Evolutionary conservation across 2,797 vertebrate species (phyloP), one percentile per base, ranked within the genome.

Genomic region (Cetoscarus ocellatus): DNA sequence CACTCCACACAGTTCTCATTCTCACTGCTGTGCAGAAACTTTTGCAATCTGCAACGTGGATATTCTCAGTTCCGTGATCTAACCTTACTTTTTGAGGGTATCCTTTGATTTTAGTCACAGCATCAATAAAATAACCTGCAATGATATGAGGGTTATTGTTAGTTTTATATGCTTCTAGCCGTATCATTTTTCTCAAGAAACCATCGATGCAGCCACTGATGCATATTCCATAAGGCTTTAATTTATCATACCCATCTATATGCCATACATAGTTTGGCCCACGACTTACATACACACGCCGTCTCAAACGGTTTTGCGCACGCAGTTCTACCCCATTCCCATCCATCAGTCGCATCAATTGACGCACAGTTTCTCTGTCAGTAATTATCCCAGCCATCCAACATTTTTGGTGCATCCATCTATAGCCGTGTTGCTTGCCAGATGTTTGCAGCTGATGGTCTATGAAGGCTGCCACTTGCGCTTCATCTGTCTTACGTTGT

Each of bases 381-480:
- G 51, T 36, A 17, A 56, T 12, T 56, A 70, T 48, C 5, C 58
- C n/a, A 17, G 58, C 43, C 50, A 61, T 63, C 60, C 68, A 63
- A 44, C 52, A 50, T 36, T 63, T 63, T 18, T 71, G 68, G 8
- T 57, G 68, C 60, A 57, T 57, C 60, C 60, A 63, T 27, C 60
- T 49, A 52, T 44, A 63, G 12, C 51, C 59, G 8, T 62, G 59
- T 39, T 62, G 51, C 54, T 45, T 27, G 40, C 62, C 62, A 35
- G 51, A 65, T 1, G 27, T 65, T 48, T 56, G 52, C 6, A 48
- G 50, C 51, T 61, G 43, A 10, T 62, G 50, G 35, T 62, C 7
- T 49, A 45, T 42, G 38, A 50, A 51, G 13, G 6, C 13, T 19
- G 45, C 15, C 47, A 40, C 36, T 27, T 51, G 35, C 14, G 47